Evolutionary conservation across 2,888 invertebrate genomes (phyloP).

Genomic region (Spicauda simplicius): DNA sequence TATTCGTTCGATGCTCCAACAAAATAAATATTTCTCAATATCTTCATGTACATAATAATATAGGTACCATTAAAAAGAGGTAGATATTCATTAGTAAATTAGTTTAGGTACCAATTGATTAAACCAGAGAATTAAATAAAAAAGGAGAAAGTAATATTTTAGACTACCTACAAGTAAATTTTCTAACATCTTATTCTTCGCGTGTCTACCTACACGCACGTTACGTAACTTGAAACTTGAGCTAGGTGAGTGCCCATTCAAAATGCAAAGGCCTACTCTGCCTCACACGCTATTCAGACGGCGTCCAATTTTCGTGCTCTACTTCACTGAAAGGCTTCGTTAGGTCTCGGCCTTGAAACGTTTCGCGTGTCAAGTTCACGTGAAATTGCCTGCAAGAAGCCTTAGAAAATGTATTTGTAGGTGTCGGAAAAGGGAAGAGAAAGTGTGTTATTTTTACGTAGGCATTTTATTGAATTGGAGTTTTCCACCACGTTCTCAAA

Average conservation of each 20-base stretch:
- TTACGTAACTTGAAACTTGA: neutral
- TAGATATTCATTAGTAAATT: too few relatives aligned
- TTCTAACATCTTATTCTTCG: too few relatives aligned
- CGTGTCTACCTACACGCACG: neutral
- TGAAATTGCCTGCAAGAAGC: neutral
- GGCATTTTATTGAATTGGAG: neutral
- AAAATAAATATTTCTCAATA: too few relatives aligned
- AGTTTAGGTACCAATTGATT: too few relatives aligned
- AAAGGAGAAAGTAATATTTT: too few relatives aligned
- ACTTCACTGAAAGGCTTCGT: constrained; percentile 12
- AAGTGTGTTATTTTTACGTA: neutral
- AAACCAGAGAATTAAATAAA: too few relatives aligned
- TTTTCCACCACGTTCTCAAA: too few relatives aligned
- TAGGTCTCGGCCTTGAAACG: constrained; percentile 4
- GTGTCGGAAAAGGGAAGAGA: neutral
- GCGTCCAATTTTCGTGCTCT: constrained; percentile 12
- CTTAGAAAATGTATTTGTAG: neutral
- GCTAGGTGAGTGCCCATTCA: neutral
- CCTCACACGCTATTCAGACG: neutral
- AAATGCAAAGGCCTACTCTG: neutral
- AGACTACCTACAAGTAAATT: too few relatives aligned
- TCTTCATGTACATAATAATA: too few relatives aligned
- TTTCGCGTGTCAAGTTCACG: constrained; percentile 12
- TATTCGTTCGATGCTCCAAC: too few relatives aligned
- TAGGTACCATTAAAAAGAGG: too few relatives aligned